Evolutionary conservation across 2,888 invertebrate genomes (phyloP), one percentile per base, ranked within the genome.

Genomic region (Drosophila quinaria): DNA sequence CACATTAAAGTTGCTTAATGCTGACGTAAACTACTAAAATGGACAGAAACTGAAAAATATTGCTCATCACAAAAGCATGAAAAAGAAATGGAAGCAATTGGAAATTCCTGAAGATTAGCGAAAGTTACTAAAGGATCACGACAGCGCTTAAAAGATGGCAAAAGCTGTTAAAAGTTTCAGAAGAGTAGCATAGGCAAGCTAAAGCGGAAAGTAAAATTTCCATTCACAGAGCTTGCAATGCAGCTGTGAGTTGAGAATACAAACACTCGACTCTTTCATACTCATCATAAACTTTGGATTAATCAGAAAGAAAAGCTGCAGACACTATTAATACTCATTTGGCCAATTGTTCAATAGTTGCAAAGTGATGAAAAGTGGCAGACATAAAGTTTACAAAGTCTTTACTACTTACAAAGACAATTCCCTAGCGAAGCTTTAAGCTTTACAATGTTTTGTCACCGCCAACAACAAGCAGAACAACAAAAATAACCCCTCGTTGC

Each of bases 371-470:
- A 13, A 5, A 31, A 11, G 15, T 11, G n/a, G 15, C 11, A n/a
- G 47, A 15, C 15, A 15, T 47, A 10, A n/a, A 47, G 15, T 15
- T 17, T 41, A 8, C 52, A 22, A 15, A 17, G 13, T n/a, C 10
- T 13, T n/a, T 19, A 44, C n/a, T 10, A 11, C 44, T n/a, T 44
- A 29, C 13, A 35, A 10, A 44, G 44, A 8, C 22, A 22, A 46
- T 15, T 46, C 44, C 19, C 35, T 13, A 10, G 35, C 22, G 22
- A 39, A 44, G 55, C 55, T 44, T 35, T 10, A 15, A 56, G 42
- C 33, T 35, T 55, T 42, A 19, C 55, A 19, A 19, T 49, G 17
- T 31, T 19, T 50, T 10, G 31, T n/a, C 41, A 31, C 13, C 51
- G 22, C 11, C 11, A 3, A 39, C 25, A 52, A 25, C 15, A 39